Conservation (phyloP, 2,113 vertebrate genomes). For the Seriola aureovittata region DNA sequence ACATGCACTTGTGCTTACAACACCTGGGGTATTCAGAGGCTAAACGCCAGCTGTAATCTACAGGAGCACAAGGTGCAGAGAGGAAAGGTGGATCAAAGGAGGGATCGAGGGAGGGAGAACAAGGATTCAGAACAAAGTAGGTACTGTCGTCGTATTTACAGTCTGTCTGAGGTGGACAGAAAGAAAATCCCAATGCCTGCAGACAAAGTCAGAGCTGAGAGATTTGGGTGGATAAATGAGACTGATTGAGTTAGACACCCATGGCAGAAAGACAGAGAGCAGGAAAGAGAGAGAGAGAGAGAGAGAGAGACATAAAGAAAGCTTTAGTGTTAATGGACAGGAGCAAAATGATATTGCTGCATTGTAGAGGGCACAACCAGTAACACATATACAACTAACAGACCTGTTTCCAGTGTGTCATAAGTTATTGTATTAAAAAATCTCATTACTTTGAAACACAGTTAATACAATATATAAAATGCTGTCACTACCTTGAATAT, state of each 20-base stretch:
- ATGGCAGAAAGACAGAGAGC: slow-evolving; percentile 8
- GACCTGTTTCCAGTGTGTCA: not conserved
- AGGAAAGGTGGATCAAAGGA: slow-evolving; percentile 49
- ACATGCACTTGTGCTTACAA: slow-evolving; percentile 39
- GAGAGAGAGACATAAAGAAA: not conserved
- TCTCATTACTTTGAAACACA: slow-evolving; percentile 30
- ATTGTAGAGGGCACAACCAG: not conserved
- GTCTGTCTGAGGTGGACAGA: slow-evolving; percentile 53
- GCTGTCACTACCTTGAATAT: not conserved
- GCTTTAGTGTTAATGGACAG: not conserved
- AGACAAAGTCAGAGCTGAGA: slow-evolving; percentile 47
- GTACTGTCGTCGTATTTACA: slow-evolving; percentile 62
- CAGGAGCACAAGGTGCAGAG: slow-evolving; percentile 42
- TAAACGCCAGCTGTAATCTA: slow-evolving; percentile 66
- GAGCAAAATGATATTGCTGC: not conserved
- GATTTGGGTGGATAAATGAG: slow-evolving; percentile 48
- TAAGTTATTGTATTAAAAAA: not conserved
- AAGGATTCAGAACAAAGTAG: slow-evolving; percentile 59
- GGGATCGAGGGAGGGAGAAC: slow-evolving; percentile 35
- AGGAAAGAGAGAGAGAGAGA: not conserved
- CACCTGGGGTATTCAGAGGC: slow-evolving; percentile 43
- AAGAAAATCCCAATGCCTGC: slow-evolving; percentile 22
- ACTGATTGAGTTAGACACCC: slow-evolving; percentile 36
- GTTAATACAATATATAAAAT: slow-evolving; percentile 11
- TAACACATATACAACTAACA: not conserved